Percentiles rank a stretch among this genome's conserved stretches.
phyloP scores from a whole-genome alignment of 2,797 vertebrate species.

The Galaxias olidus region DNA sequence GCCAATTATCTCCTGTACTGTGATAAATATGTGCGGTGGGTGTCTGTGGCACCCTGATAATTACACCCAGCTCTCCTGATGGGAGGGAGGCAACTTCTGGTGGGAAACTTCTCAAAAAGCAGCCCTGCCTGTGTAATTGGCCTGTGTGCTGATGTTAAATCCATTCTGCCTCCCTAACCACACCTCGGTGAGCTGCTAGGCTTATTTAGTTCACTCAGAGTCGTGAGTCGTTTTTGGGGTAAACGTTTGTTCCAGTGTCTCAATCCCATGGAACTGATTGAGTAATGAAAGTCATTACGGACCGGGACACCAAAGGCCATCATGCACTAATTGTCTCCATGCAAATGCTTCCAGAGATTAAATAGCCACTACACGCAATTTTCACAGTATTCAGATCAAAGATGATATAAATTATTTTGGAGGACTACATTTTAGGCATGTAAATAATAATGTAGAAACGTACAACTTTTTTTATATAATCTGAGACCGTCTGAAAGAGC shows the following conservation, averaged over 20 bases:
- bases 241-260: not conserved
- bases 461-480: too few species aligned
- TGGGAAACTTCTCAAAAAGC: constrained; percentile 40
- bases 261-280: not conserved
- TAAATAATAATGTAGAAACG: too few species aligned
- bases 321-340: not conserved
- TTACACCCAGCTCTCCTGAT: constrained; percentile 50
- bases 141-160: constrained; percentile 25
- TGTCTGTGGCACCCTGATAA: constrained; percentile 58
- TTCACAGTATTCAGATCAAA: not conserved
- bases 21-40: constrained; percentile 60
- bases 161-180: constrained; percentile 10
- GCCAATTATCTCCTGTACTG: constrained; percentile 64
- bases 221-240: too few species aligned
- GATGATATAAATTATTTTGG: not conserved
- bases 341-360: not conserved
- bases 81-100: constrained; percentile 23
- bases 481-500: constrained; percentile 56
- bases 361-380: too few species aligned
- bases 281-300: constrained; percentile 1
- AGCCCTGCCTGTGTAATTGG: constrained; percentile 23
- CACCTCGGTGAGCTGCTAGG: constrained; percentile 17
- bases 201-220: constrained; percentile 6
- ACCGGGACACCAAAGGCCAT: not conserved
- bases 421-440: too few species aligned